Conservation (phyloP, 2,888 invertebrate species). For the Podabrus alpinus region DNA sequence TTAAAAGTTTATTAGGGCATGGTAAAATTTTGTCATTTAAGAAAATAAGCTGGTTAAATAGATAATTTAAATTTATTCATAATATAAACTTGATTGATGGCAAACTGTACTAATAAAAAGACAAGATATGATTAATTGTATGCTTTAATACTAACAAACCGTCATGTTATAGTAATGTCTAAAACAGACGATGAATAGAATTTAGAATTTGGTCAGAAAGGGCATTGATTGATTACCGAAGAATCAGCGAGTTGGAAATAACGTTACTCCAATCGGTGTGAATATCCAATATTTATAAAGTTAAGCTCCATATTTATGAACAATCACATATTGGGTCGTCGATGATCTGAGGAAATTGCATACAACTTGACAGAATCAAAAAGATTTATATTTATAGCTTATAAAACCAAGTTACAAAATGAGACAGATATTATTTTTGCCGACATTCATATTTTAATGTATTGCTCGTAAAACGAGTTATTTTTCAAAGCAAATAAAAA, state of each 20-base stretch:
- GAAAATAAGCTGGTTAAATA: not conserved
- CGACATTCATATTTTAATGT: not conserved
- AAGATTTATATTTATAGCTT: constrained; percentile 22
- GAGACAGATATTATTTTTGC: not conserved
- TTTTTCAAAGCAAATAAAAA: not conserved
- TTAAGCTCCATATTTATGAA: constrained; percentile 32
- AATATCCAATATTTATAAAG: constrained; percentile 34
- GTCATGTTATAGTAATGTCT: constrained; percentile 23
- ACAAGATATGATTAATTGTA: constrained; percentile 29
- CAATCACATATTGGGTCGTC: constrained; percentile 27
- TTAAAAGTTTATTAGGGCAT: not conserved
- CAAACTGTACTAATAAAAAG: constrained; percentile 15
- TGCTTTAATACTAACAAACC: constrained; percentile 24
- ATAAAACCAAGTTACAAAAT: not conserved
- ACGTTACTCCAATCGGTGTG: constrained; percentile 22
- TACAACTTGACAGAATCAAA: constrained; percentile 13
- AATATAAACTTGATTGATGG: constrained; percentile 11
- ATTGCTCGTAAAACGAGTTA: not conserved
- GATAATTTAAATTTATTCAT: constrained; percentile 13
- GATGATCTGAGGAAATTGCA: constrained; percentile 21
- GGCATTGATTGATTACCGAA: constrained; percentile 33
- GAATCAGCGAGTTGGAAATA: constrained; percentile 31
- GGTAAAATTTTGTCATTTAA: not conserved
- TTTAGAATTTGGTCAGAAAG: constrained; percentile 23
- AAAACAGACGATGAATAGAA: constrained; percentile 26